Conservation (phyloP, 2,113 vertebrate genomes). For the Leucosticte australis region DNA sequence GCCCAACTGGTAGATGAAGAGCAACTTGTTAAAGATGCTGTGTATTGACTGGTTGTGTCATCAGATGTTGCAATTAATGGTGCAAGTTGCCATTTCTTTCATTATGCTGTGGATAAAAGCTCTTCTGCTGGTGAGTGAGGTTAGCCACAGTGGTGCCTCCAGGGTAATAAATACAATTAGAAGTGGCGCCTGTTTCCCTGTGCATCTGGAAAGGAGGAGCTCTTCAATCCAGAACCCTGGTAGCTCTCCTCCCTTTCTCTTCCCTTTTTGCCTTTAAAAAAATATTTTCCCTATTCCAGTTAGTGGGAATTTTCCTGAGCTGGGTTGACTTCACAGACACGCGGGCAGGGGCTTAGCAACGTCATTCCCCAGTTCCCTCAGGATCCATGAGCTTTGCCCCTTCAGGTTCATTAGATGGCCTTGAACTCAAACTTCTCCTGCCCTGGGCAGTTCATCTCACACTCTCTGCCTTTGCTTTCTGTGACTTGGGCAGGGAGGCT, state of each 20-base stretch:
- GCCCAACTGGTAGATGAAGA: not conserved
- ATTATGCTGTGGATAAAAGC: not conserved
- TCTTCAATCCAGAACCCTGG: not conserved
- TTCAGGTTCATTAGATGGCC: not conserved
- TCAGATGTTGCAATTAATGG: not conserved
- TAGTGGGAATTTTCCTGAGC: not conserved
- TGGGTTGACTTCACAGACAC: not conserved
- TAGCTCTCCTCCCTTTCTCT: not conserved
- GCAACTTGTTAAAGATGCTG: not conserved
- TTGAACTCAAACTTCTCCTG: not conserved
- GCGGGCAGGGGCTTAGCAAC: not conserved
- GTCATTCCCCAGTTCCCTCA: not conserved
- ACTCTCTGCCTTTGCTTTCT: not conserved
- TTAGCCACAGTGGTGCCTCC: not conserved
- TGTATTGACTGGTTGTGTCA: not conserved
- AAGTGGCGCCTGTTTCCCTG: not conserved
- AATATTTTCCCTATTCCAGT: not conserved
- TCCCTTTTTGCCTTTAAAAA: not conserved
- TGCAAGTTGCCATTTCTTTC: not conserved
- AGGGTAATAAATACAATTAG: not conserved
- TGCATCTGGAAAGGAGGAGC: not conserved
- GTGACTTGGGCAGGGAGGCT: not conserved
- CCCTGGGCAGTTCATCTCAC: not conserved
- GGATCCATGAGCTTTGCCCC: no score
- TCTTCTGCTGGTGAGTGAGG: not conserved